A percentile compares a stretch with the other conserved stretches of the same genome.
These are phyloP conservation scores for Ormia ochracea DNA, from an alignment of 2,888 invertebrate species.

Conservation along the genomic window DNA sequence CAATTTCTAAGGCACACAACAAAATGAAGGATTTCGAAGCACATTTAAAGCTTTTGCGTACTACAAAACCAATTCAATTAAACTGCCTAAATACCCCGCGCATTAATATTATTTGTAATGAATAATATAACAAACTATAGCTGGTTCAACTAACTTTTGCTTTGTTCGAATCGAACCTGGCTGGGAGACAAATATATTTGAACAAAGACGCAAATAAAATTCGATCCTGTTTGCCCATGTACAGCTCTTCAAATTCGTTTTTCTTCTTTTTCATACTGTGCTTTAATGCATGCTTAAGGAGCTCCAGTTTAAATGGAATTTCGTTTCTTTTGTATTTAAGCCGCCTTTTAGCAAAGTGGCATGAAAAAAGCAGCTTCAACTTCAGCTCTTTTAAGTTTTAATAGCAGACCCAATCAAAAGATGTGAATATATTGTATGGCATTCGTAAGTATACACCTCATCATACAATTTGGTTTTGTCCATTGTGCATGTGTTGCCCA, in stretches of 20 bases:
- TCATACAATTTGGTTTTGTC: constrained; percentile 13
- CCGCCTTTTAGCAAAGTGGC: constrained; percentile 49
- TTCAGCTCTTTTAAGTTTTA: constrained; percentile 34
- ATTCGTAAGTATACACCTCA: constrained; percentile 38
- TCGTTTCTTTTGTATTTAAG: constrained; percentile 59
- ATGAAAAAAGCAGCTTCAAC: neutral
- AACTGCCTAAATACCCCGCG: too few relatives aligned
- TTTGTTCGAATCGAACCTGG: too few relatives aligned
- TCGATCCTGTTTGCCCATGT: neutral
- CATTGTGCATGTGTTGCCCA: neutral
- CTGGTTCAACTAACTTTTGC: too few relatives aligned
- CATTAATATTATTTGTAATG: too few relatives aligned
- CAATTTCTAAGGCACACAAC: too few relatives aligned
- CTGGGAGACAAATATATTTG: neutral
- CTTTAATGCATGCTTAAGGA: constrained; percentile 33
- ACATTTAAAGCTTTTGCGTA: too few relatives aligned
- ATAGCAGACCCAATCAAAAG: constrained; percentile 48
- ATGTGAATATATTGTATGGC: constrained; percentile 24
- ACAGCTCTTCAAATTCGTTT: constrained; percentile 2
- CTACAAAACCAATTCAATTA: too few relatives aligned
- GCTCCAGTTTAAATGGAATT: constrained; percentile 66
- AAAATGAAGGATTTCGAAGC: too few relatives aligned
- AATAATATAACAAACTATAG: too few relatives aligned
- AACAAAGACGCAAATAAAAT: neutral
- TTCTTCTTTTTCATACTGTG: neutral